phyloP scores from a whole-genome alignment of 2,888 invertebrate genomes.

The Neoscelio sp. region DNA sequence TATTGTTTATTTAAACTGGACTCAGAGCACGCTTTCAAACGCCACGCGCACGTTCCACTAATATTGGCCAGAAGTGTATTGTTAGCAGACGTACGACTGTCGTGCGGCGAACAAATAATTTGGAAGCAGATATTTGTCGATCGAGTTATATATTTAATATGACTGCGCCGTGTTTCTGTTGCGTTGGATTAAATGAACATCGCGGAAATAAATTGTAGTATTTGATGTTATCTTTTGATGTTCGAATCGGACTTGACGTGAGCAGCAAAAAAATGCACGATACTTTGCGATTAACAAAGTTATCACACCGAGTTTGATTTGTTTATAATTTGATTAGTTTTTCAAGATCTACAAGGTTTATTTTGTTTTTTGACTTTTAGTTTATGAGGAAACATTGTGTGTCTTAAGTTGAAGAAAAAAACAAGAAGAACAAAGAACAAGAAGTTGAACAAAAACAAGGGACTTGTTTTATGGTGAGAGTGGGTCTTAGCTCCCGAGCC shows the following conservation, averaged over 20 bases:
- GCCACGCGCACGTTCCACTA: slow-evolving; percentile 79
- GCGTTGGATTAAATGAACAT: slow-evolving; percentile 49
- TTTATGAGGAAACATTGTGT: no score
- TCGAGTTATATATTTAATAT: slow-evolving; percentile 72
- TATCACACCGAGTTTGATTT: no score
- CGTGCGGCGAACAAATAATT: slow-evolving; percentile 63
- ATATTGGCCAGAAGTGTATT: slow-evolving; percentile 80
- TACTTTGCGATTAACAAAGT: no score
- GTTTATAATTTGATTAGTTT: no score
- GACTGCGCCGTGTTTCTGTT: slow-evolving; percentile 47
- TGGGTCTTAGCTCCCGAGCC: no score
- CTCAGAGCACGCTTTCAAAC: slow-evolving; percentile 65
- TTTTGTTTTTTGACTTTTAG: no score
- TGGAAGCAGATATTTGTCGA: slow-evolving; percentile 65
- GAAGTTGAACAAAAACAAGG: no score
- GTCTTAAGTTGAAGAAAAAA: no score
- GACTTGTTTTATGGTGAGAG: no score
- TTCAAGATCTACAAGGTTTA: no score
- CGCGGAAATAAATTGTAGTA: slow-evolving; percentile 32
- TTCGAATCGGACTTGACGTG: slow-evolving; percentile 1
- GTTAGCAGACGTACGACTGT: slow-evolving; percentile 64
- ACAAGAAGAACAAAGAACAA: no score
- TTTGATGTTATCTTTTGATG: slow-evolving; percentile 13
- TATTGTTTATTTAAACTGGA: slow-evolving; percentile 69
- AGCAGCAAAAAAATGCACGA: not conserved